Evolutionary conservation across 2,113 vertebrate species (phyloP), one percentile per base, ranked within the genome.

Genomic region (Equus quagga): DNA sequence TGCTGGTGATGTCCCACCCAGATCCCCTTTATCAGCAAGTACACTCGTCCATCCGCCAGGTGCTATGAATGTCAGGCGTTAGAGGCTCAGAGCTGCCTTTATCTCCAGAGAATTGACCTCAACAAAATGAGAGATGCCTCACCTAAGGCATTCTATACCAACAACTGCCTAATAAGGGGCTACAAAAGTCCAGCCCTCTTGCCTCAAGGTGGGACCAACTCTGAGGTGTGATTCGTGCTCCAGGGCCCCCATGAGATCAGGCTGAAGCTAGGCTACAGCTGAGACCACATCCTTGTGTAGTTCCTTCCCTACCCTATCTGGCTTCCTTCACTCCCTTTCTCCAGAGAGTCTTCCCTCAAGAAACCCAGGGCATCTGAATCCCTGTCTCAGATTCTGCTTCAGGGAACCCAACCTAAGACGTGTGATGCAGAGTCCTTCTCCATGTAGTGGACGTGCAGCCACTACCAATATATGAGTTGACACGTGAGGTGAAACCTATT

Each of bases 371-470:
- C n/a, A n/a, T 62, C 19, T 13, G 67, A 79, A 62, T 54, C 17
- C 31, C 21, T n/a, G 12, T 5, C 28, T 60, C 46, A 28, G 24
- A 21, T 6, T 49, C 31, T 75, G 49, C 24, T 75, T 58, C 41
- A 41, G 33, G 60, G n/a, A 76, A 5, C 31, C 31, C 64, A 70
- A 49, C 33, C 5, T 72, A 70, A 82, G 54, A 8, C 8, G 26
- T 18, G 11, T 0, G 18, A 51, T 26, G 28, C n/a, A 56, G 44
- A 81, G 54, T 28, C n/a, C 64, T 49, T 72, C 36, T 83, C 51
- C 80, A 79, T n/a, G 54, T 8, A 5, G 24, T 9, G 49, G 17
- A 19, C 0, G 0, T 7, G 28, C 36, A 85, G 36, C 51, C 60
- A 44, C 44, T 11, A 70, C 36, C 73, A 36, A 46, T 41, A 17